A percentile compares a stretch with the other conserved stretches of the same genome.
These are phyloP conservation scores for Microctonus aethiopoides DNA, from an alignment of 2,888 invertebrate species.

Conservation along the genomic window DNA sequence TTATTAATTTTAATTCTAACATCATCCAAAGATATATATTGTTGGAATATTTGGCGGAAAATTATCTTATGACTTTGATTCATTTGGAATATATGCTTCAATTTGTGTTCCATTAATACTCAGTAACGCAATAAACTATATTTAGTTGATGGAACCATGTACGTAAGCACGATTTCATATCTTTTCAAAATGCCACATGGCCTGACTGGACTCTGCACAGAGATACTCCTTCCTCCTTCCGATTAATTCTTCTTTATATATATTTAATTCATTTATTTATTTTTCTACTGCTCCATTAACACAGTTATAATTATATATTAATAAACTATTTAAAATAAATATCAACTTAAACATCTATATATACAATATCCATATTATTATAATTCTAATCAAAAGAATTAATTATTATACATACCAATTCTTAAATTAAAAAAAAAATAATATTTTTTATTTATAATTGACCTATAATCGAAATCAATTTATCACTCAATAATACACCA, in stretches of 20 bases:
- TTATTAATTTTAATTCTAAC: too few relatives aligned
- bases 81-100: conserved; percentile 34
- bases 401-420: too few relatives aligned
- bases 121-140: conserved; percentile 68
- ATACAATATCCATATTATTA: too few relatives aligned
- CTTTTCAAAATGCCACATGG: conserved; percentile 66
- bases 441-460: not conserved
- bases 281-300: not conserved
- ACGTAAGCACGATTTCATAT: conserved; percentile 64
- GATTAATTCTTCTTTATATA: conserved; percentile 12
- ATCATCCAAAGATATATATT: too few relatives aligned
- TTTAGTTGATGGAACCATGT: conserved; percentile 60
- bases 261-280: conserved; percentile 12
- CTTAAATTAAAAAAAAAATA: too few relatives aligned
- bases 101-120: conserved; percentile 61
- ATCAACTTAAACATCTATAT: too few relatives aligned
- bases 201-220: conserved; percentile 48
- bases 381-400: not conserved
- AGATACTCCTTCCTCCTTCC: conserved; percentile 31
- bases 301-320: not conserved
- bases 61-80: conserved; percentile 26
- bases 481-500: too few relatives aligned
- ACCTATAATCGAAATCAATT: not conserved
- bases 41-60: not conserved
- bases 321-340: not conserved